Percentiles rank a stretch among this genome's conserved stretches.
Evolutionary conservation across 2,113 vertebrate species (phyloP).

Genomic region (Piaya cayana): DNA sequence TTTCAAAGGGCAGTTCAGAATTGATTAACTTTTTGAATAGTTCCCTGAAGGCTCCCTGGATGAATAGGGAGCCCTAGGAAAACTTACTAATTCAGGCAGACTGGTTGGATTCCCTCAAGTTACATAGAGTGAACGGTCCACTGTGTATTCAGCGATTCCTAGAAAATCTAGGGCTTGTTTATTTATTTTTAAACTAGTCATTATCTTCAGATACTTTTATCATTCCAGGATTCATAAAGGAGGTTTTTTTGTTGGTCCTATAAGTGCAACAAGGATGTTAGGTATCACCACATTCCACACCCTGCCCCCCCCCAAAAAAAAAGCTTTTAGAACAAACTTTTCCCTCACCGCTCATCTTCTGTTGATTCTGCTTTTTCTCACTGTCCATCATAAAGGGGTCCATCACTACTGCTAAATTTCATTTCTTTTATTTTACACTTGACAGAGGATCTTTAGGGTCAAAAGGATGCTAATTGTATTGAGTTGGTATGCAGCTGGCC

Average conservation of each 20-base stretch:
- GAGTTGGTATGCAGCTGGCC: not conserved
- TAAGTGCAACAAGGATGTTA: not conserved
- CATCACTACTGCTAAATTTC: not conserved
- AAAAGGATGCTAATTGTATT: not conserved
- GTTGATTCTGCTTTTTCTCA: not conserved
- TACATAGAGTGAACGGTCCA: not conserved
- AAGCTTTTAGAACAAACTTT: not conserved
- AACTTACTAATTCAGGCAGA: not conserved
- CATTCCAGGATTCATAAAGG: not conserved
- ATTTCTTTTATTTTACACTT: not conserved
- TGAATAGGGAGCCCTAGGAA: not conserved
- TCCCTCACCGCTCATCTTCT: no score
- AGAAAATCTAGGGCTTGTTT: not conserved
- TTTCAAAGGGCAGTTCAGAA: not conserved
- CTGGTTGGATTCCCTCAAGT: not conserved
- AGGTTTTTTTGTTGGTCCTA: accelerated
- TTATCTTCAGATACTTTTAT: not conserved
- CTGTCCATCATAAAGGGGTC: not conserved
- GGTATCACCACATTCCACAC: no score
- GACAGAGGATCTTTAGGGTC: not conserved
- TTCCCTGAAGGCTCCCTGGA: not conserved
- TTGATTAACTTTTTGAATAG: not conserved
- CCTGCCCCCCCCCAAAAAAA: not conserved
- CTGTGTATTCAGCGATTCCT: not conserved
- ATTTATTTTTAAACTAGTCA: not conserved